Base-by-base conservation (phyloP, 2,888 invertebrate species). In the Agrotis clavis region DNA sequence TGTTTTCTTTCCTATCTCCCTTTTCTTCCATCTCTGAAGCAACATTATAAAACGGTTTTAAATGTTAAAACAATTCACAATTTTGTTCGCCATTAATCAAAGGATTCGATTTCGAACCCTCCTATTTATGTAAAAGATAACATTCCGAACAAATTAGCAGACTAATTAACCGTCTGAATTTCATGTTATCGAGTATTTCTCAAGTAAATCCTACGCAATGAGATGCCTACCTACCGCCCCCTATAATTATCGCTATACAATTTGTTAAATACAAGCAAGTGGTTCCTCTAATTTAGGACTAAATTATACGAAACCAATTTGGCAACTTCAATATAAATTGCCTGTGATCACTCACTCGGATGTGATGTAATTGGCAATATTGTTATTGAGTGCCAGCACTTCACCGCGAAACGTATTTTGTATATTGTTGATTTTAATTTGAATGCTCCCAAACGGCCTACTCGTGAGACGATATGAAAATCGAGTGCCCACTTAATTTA, bases 261-360 rank as follows among this genome's bases (percentile, higher is more conserved):
- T 57, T 71, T 80, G 65, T 71, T 81, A 77, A 84, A 83, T 79
- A 85, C 71, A 73, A 81, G 82, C 78, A 85, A 88, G 79, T 85
- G 75, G 84, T 86, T 86, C 65, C 81, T 85, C 77, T 87, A 87
- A 91, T 90, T 89, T 88, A 81, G 71, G 69, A 80, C 73, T 76
- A 82, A 89, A 90, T 89, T 88, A 87, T 79, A 82, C 82, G 68
- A 86, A 77, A 70, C 62, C 74, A 83, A 79, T 83, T 87, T 85
- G 77, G 70, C 66, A 82, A 81, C 76, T 82, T 85, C 76, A 70
- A 83, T 59, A 53, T 67, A 70, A 89, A 87, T 88, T 83, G 74
- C 59, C 67, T 75, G 72, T 82, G 81, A 82, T 82, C 79, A 79
- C 61, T 82, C 72, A 75, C 54, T 75, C 47, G 77, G 77, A 79